These are phyloP conservation scores for Neodiprion pinetum DNA, from an alignment of 1,140 invertebrate species.

Conservation along the genomic window DNA sequence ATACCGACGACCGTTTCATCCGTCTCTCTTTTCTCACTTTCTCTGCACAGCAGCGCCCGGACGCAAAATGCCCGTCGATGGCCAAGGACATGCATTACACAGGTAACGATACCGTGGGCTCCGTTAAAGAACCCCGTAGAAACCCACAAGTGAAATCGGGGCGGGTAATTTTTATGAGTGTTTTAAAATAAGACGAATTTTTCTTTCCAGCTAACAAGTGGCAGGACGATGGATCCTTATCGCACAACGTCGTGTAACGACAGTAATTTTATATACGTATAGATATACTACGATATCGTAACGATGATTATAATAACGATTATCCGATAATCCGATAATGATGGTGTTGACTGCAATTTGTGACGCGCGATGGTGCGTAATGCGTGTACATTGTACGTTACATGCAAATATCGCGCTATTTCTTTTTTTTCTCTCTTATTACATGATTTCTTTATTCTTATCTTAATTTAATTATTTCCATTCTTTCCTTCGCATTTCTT, in stretches of 20 bases:
- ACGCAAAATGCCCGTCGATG: conserved; percentile 73
- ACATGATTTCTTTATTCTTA: too few species aligned
- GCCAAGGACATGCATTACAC: conserved; percentile 76
- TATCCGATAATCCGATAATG: too few species aligned
- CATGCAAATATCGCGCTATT: too few species aligned
- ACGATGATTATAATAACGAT: too few species aligned
- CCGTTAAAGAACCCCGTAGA: background rate
- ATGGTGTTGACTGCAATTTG: too few species aligned
- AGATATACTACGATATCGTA: background rate
- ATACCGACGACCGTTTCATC: conserved; percentile 17
- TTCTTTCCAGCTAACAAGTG: conserved; percentile 59
- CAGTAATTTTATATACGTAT: conserved; percentile 5
- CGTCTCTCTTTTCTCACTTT: conserved; percentile 25
- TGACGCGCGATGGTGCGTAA: too few species aligned
- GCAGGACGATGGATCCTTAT: conserved; percentile 50
- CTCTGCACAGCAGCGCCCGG: conserved; percentile 63
- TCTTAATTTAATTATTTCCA: too few species aligned
- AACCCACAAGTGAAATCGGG: background rate
- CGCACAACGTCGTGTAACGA: conserved; percentile 52
- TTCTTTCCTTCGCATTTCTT: too few species aligned
- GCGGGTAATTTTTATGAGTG: conserved; percentile 38
- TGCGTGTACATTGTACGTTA: too few species aligned
- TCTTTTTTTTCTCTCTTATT: too few species aligned
- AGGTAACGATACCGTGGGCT: conserved; percentile 57
- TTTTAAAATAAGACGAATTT: conserved; percentile 50